Evolutionary conservation across 2,888 invertebrate genomes (phyloP).

Genomic region (Pammene fasciana): DNA sequence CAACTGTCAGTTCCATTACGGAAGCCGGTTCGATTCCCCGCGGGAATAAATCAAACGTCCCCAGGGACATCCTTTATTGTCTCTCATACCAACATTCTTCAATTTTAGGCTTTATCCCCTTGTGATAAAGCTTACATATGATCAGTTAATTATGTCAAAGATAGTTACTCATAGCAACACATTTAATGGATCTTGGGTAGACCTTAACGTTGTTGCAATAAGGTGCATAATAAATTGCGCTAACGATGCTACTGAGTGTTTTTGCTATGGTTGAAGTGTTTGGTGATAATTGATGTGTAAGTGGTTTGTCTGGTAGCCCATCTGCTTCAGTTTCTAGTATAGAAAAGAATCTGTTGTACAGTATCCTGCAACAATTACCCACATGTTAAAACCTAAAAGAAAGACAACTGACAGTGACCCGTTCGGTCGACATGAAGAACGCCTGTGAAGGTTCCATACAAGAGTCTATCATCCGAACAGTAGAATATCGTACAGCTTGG

Average conservation of each 20-base stretch:
- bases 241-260: not conserved
- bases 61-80: not conserved
- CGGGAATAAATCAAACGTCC: constrained; percentile 5
- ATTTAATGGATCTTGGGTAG: no score
- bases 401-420: no score
- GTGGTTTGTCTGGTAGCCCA: not conserved
- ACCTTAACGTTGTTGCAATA: no score
- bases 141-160: not conserved
- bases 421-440: no score
- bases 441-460: no score
- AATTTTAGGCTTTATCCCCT: not conserved
- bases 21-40: constrained; percentile 4
- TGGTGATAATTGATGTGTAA: constrained; percentile 2
- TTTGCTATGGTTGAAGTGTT: not conserved
- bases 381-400: no score
- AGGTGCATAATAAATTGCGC: no score
- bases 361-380: no score
- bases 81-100: not conserved
- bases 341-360: no score
- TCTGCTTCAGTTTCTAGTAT: not conserved
- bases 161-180: no score
- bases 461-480: no score
- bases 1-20: constrained; percentile 4
- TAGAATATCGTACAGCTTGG: no score
- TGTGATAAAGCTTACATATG: not conserved